These are phyloP conservation scores for Macaria liturata DNA, from an alignment of 2,888 invertebrate genomes.

Conservation along the genomic window DNA sequence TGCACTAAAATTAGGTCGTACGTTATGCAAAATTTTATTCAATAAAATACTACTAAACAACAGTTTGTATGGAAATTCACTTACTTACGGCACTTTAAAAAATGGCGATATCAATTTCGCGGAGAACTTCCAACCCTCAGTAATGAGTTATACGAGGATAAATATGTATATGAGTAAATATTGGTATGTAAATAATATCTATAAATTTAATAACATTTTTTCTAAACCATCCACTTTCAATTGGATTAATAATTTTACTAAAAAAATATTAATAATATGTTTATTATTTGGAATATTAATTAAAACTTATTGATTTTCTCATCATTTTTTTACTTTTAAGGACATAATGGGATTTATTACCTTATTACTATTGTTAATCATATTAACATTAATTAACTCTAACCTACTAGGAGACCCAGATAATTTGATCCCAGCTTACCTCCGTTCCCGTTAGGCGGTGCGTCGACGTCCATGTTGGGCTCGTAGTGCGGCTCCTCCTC, in stretches of 20 bases:
- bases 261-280: constrained; percentile 75
- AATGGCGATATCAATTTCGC: no score
- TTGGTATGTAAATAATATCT: constrained; percentile 48
- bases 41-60: no score
- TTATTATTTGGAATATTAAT: constrained; percentile 73
- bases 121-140: no score
- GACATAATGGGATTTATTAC: constrained; percentile 85
- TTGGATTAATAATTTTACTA: constrained; percentile 79
- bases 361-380: constrained; percentile 76
- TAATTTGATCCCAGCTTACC: constrained; percentile 89
- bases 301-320: constrained; percentile 83
- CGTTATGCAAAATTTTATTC: no score
- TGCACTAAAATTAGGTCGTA: no score
- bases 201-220: constrained; percentile 54
- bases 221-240: constrained; percentile 76
- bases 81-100: no score
- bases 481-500: constrained; percentile 86
- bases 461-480: constrained; percentile 82
- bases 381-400: constrained; percentile 81
- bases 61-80: no score
- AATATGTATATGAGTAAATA: no score
- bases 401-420: constrained; percentile 87
- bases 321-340: constrained; percentile 86
- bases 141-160: no score
- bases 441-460: constrained; percentile 47